phyloP scores from a whole-genome alignment of 1,140 invertebrate species.

The Coptotermes formosanus region DNA sequence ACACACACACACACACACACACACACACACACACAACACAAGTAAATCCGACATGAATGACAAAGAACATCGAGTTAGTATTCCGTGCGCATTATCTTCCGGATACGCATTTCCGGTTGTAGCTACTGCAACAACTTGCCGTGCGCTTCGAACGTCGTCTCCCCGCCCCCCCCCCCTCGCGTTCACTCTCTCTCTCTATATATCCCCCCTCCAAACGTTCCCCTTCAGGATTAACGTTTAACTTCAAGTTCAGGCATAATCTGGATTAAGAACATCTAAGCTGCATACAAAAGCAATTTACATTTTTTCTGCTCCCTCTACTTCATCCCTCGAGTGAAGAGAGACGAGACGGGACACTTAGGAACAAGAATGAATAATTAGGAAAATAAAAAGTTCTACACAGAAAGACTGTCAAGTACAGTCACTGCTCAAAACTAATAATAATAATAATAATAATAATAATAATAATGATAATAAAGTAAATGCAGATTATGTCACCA shows the following conservation, averaged over 20 bases:
- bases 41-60: conserved; percentile 13
- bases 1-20: too few species aligned
- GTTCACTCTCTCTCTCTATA: neutral
- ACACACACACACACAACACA: too few species aligned
- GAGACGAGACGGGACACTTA: neutral
- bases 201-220: too few species aligned
- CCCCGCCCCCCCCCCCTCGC: too few species aligned
- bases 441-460: too few species aligned
- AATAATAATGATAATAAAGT: too few species aligned
- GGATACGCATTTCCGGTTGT: conserved; percentile 3
- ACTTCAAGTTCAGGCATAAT: neutral
- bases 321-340: neutral
- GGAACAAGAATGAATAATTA: neutral
- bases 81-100: neutral
- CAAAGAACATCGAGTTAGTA: neutral
- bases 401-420: too few species aligned
- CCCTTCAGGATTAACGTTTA: neutral
- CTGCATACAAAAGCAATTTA: neutral
- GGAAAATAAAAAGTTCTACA: too few species aligned
- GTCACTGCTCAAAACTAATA: too few species aligned
- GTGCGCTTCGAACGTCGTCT: neutral
- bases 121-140: neutral
- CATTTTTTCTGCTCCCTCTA: neutral
- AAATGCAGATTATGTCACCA: too few species aligned
- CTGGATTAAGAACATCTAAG: neutral